Evolutionary conservation across 64 coral and sea anemone genomes (phyloP), one percentile per base, ranked within the genome.

Genomic region (Montipora cactus): DNA sequence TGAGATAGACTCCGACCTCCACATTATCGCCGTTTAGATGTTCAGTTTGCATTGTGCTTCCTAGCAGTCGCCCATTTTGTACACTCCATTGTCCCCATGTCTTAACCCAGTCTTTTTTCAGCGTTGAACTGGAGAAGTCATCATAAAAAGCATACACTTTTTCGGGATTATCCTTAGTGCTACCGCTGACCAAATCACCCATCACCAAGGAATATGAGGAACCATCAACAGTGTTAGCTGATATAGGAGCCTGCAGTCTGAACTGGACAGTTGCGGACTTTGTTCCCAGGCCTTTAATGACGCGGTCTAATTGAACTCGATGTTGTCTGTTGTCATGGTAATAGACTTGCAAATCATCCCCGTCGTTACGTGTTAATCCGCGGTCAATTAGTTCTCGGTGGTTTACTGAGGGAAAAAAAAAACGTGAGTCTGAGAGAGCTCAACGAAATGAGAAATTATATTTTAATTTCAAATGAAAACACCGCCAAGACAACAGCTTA

Each of bases 141-240:
- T 93, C 91, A 19, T 87, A 67, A 7, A 93, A 93, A 13, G 55
- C 58, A 45, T 87, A 93, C 14, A 93, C 91, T 1, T 93, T 93
- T 1, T 21, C 45, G 4, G 81, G 91, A 13, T 93, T 66, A 59
- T 77, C 46, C 81, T 67, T 93, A 12, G 91, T 81, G 14, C 46
- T 75, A 8, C 81, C 74, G 58, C 57, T 77, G 11, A 69, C 77
- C 44, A 55, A 58, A 61, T 46, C 85, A 64, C 91, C 91, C 14
- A 93, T 37, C 4, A 93, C 81, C 4, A 93, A 80, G 49, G 74
- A 49, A 57, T 93, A 93, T 11, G 81, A 87, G 16, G 25, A 20
- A 28, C 23, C 15, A 44, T 78, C 66, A 15, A 77, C 77, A 23
- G 8, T 44, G 46, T 79, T 78, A 46, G 81, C 72, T 48, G 91